phyloP scores from a whole-genome alignment of 2,113 vertebrate species.

The Neolamprologus caudopunctatus region DNA sequence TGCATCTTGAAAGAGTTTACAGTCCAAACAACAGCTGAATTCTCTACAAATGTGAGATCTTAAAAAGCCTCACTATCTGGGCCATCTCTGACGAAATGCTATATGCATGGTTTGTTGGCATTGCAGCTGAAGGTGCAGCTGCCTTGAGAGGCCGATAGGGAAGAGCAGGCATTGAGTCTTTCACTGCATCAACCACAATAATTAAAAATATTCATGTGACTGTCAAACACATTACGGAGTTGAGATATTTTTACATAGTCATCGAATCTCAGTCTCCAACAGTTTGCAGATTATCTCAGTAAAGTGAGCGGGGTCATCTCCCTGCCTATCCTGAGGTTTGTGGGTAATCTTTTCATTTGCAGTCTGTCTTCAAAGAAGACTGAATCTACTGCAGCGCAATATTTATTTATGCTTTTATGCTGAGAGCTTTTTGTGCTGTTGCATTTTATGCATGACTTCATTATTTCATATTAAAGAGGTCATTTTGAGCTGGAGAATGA shows the following conservation, averaged over 20 bases:
- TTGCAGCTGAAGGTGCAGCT: neutral
- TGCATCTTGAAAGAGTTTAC: neutral
- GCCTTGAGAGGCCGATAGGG: fast-evolving
- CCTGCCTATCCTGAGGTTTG: neutral
- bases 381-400: neutral
- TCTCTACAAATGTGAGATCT: neutral
- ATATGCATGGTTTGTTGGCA: neutral
- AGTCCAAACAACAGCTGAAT: neutral
- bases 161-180: neutral
- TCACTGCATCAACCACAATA: neutral
- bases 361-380: neutral
- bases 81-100: neutral
- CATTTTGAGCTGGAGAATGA: neutral
- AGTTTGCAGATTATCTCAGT: neutral
- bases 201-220: neutral
- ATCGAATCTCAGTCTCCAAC: fast-evolving
- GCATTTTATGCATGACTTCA: neutral
- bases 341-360: neutral
- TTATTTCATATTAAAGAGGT: neutral
- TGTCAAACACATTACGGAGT: neutral
- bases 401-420: neutral
- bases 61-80: neutral
- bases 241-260: neutral
- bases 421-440: neutral
- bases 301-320: neutral